Evolutionary conservation across 35 echinoderm and acorn worm species (phyloP).

Genomic region (Lytechinus pictus): DNA sequence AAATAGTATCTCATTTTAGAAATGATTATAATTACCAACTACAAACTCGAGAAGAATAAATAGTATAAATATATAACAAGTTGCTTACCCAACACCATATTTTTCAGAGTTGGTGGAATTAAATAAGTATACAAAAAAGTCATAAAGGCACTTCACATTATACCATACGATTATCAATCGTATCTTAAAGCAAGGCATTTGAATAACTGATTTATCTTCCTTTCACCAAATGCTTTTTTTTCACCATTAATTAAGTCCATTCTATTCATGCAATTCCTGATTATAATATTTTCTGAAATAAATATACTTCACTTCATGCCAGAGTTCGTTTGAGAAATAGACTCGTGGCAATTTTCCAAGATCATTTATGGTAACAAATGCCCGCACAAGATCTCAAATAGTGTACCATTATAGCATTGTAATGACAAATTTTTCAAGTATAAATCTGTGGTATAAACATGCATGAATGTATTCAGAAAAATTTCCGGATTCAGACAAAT

Average conservation of each 20-base stretch:
- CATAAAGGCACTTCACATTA: neutral
- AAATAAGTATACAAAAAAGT: neutral
- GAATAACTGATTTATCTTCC: neutral
- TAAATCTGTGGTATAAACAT: too few relatives aligned
- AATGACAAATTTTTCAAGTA: too few relatives aligned
- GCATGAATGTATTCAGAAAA: too few relatives aligned
- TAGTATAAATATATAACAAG: neutral
- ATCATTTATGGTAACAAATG: too few relatives aligned
- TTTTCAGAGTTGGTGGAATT: neutral
- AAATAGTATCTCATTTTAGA: neutral
- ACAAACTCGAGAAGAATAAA: neutral
- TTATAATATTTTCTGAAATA: neutral
- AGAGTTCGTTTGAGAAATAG: too few relatives aligned
- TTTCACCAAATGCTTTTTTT: neutral
- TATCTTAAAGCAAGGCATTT: neutral
- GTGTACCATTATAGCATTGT: too few relatives aligned
- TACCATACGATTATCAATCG: neutral
- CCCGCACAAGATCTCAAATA: too few relatives aligned
- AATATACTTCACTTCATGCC: too few relatives aligned
- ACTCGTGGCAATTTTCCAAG: too few relatives aligned
- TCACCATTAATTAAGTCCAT: neutral
- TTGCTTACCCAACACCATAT: neutral
- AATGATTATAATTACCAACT: neutral
- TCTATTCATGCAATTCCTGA: neutral
- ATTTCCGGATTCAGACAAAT: too few relatives aligned